Base-by-base conservation (phyloP, 2,797 vertebrate species). In the Pteronotus mesoamericanus region DNA sequence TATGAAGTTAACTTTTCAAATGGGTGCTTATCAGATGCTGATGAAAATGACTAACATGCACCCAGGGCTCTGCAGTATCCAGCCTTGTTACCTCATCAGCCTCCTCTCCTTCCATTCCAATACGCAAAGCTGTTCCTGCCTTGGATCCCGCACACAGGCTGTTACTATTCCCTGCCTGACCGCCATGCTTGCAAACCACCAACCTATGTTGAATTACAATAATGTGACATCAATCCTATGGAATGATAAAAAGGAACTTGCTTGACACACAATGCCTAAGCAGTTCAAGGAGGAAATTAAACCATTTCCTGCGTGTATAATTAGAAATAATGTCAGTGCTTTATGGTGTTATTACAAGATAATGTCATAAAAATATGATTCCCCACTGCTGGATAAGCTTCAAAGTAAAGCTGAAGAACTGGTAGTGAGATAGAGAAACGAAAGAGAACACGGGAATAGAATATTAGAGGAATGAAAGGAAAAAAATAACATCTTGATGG, bases 281-380 rank as follows among this genome's bases (percentile, higher is more conserved):
- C 66, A 4, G 44, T 86, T 94, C 19, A 64, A 96, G 88, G 66
- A 57, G 48, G 72, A 96, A 94, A 97, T 97, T 44, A 78, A 96
- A 78, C 32, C 21, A 79, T 93, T 94, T 51, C 26, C 10, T 24
- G 0, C 37, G 29, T 44, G 37, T 51, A 69, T 82, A 94, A 97
- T 93, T 69, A 86, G 66, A 93, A 91, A 91, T 86, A 96, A 94
- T 93, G 82, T 86, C 84, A 94, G 79, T 0, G 21, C 72, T 66
- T 88, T 83, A 94, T n/a, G 61, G 44, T 64, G 34, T 22, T 94
- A 46, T 89, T 93, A 72, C 29, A 89, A 69, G 39, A 55, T 16
- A 87, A 87, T 18, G 37, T 39, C 4, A 0, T 75, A 88, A 86
- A 88, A 94, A 79, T 97, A 79, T 0, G 6, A 48, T 71, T 57